Base-by-base conservation (phyloP, 2,888 invertebrate genomes). In the Bellardia pandia region DNA sequence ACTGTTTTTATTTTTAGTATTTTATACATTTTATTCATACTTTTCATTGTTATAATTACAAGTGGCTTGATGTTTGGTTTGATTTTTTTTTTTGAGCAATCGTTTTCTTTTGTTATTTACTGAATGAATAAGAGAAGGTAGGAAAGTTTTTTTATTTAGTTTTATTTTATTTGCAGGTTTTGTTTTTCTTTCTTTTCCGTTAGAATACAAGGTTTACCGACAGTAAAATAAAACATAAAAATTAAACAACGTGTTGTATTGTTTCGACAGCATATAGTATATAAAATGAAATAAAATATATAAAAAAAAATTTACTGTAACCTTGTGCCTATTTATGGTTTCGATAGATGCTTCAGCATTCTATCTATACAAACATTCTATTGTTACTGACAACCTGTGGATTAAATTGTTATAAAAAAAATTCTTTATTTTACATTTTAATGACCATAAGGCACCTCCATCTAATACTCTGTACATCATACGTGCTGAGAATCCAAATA, bases 301-400 rank as follows among this genome's bases (percentile, higher is more conserved):
- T 60, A 45, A 2, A 37, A 82, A 13, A 69, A 13, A 69, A 60
- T 68, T 64, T 72, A 45, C 42, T 81, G 66, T 56, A 74, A 74
- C 82, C 76, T 76, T 83, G 76, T 45, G 51, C 62, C 69, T 83
- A 62, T 83, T 83, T 71, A 51, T 58, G 62, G 62, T 53, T 72
- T 13, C 51, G 33, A 79, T 37, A 60, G 40, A 79, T 69, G 60
- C 72, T 60, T 74, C 11, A 42, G 4, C 14, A 16, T 69, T 60
- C 9, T 14, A 60, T 51, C 37, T 40, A 40, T 60, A 5, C 9
- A 51, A 51, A 23, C 51, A 40, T 79, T 51, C 40, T 37, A 45
- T 53, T 53, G 14, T 74, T 64, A 64, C 53, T 64, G 8, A 23
- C 68, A 56, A 78, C 77, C 60, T 79, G 48, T 60, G 48, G 37